A percentile compares a stretch with the other conserved stretches of the same genome.
Evolutionary conservation across 2,797 vertebrate species (phyloP).

Genomic region (Telmatherina bonti): DNA sequence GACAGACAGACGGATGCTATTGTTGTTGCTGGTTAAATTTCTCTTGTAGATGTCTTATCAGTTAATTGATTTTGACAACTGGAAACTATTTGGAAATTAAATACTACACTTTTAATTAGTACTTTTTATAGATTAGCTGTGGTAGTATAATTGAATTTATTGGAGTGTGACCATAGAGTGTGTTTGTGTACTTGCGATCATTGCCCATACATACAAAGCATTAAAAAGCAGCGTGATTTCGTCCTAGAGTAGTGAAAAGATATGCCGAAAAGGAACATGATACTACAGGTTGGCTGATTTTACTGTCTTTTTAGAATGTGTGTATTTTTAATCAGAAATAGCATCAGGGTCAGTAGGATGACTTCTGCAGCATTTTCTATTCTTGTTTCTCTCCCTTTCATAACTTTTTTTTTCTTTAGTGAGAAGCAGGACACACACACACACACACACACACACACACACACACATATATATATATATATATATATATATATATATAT

Average conservation of each 20-base stretch:
- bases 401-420: constrained; percentile 10
- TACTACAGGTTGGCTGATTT: background rate
- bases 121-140: constrained; percentile 39
- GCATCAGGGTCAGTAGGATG: constrained; percentile 48
- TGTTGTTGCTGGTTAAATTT: background rate
- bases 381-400: constrained; percentile 29
- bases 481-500: too few relatives aligned
- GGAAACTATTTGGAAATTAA: constrained; percentile 24
- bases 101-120: constrained; percentile 33
- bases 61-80: constrained; percentile 34
- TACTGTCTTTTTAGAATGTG: background rate
- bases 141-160: constrained; percentile 19
- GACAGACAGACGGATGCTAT: background rate
- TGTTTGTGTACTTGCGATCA: background rate
- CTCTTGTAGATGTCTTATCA: too few relatives aligned
- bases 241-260: background rate
- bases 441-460: too few relatives aligned
- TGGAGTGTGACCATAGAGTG: constrained; percentile 2
- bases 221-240: background rate
- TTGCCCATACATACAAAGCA: background rate
- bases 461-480: too few relatives aligned
- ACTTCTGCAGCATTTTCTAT: constrained; percentile 27
- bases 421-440: constrained; percentile 30
- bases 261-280: background rate
- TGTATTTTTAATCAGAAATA: background rate